Evolutionary conservation across 2,888 invertebrate species (phyloP), one percentile per base, ranked within the genome.

Genomic region (Caenorhabditis uteleia): DNA sequence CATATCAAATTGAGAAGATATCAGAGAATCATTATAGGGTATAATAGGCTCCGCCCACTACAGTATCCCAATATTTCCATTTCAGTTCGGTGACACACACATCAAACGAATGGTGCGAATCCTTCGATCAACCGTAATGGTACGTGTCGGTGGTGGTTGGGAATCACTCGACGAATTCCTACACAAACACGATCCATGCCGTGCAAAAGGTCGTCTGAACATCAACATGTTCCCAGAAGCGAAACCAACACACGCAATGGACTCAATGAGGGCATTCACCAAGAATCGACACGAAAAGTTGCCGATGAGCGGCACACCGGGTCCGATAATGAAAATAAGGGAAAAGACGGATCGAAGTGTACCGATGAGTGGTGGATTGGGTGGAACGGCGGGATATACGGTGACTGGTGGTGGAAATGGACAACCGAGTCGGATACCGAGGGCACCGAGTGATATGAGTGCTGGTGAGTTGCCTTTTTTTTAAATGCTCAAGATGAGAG

Each of bases 131-230:
- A 98, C 98, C 34, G 98, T 99, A 14, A 99, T 99, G 98, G 98
- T 99, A 75, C 91, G 98, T 75, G 98, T 99, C 16, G 99, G 98
- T 38, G 99, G 99, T 60, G 99, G 99, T 58, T 99, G 99, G 99
- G 94, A 95, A 51, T 95, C 97, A 8, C 88, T 99, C 60, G 98
- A 98, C 86, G 98, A 98, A 87, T 99, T 99, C 89, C 89, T 99
- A 50, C 89, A 95, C 80, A 98, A 98, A 88, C 98, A 99, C 85
- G 99, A 99, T 88, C 98, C 98, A 31, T 99, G 99, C 88, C 88
- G 98, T 91, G 97, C 82, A 16, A 82, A 75, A 40, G 77, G 97
- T 88, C 91, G 97, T 88, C 95, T 95, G 87, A 98, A 98, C 89
- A 92, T 95, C 88, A 95, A 97, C 88, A 90, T 97, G 85, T 97